Percentiles rank a stretch among this genome's conserved stretches.
Evolutionary conservation across 2,113 vertebrate species (phyloP).

Genomic region (Pholis gunnellus): DNA sequence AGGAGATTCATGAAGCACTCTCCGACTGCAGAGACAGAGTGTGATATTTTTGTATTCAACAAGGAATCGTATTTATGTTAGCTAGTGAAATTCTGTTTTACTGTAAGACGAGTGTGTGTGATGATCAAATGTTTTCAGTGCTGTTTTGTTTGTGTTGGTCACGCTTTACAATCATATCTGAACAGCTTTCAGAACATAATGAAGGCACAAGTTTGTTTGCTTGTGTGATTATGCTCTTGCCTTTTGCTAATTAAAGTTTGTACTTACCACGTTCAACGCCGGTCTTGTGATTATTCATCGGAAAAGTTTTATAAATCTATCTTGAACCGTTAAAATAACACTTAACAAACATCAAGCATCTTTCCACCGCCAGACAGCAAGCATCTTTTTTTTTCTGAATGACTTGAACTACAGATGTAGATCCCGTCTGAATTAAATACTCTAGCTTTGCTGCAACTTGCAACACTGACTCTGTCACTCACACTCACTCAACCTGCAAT

Average conservation of each 20-base stretch:
- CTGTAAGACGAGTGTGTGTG: not conserved
- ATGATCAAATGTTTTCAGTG: not conserved
- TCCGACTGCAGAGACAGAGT: conserved; percentile 17
- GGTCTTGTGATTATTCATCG: conserved; percentile 9
- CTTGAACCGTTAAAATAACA: not conserved
- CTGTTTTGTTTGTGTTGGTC: conserved; percentile 12
- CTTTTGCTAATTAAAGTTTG: conserved; percentile 73
- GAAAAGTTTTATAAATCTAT: not conserved
- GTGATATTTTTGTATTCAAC: conserved; percentile 58
- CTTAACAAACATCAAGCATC: not conserved
- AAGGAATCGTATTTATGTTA: conserved; percentile 67
- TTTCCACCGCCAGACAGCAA: not conserved
- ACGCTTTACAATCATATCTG: conserved; percentile 48
- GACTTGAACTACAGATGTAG: not conserved
- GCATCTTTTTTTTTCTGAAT: not conserved
- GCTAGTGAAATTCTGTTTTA: conserved; percentile 11
- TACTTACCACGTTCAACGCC: conserved; percentile 36
- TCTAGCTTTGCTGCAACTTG: not conserved
- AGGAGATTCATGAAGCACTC: conserved; percentile 37
- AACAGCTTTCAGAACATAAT: conserved; percentile 42
- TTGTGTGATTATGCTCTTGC: conserved; percentile 39
- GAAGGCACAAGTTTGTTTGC: not conserved
- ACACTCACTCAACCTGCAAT: not conserved
- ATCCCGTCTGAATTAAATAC: not conserved
- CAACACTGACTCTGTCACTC: conserved; percentile 17